Percentiles rank a stretch among this genome's conserved stretches.
These are phyloP conservation scores for Hypotaenidia philippensis DNA, from an alignment of 2,797 vertebrate genomes.

Conservation along the genomic window DNA sequence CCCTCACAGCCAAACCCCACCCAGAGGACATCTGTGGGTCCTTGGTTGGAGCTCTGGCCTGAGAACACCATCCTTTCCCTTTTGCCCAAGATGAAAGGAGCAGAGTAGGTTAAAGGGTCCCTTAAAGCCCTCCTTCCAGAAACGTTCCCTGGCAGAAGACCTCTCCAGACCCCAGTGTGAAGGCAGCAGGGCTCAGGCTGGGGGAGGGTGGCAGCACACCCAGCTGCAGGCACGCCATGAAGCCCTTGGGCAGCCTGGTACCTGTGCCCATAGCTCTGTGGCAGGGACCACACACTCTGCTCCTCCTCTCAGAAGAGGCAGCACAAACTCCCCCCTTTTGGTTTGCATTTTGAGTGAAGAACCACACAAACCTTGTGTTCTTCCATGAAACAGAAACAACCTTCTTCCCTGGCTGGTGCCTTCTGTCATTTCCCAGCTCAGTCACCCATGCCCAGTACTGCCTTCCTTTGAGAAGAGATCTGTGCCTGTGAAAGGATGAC, in stretches of 20 bases:
- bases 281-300: rapidly evolving
- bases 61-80: rapidly evolving
- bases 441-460: background rate
- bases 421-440: background rate
- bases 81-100: background rate
- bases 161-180: background rate
- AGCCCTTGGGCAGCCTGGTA: background rate
- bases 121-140: background rate
- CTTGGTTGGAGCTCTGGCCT: background rate
- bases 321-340: background rate
- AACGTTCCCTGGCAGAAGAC: background rate
- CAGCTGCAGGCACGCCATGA: background rate
- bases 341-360: background rate
- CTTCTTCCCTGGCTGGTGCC: background rate
- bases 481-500: background rate
- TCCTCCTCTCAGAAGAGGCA: background rate
- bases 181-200: background rate
- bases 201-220: rapidly evolving
- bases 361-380: background rate
- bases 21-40: background rate
- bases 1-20: background rate
- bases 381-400: background rate
- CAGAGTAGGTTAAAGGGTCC: background rate
- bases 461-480: background rate
- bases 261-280: rapidly evolving